Percentiles rank a stretch among this genome's conserved stretches.
These are phyloP conservation scores for Caenorhabditis tropicalis DNA, from an alignment of 1,140 invertebrate genomes.

Conservation along the genomic window DNA sequence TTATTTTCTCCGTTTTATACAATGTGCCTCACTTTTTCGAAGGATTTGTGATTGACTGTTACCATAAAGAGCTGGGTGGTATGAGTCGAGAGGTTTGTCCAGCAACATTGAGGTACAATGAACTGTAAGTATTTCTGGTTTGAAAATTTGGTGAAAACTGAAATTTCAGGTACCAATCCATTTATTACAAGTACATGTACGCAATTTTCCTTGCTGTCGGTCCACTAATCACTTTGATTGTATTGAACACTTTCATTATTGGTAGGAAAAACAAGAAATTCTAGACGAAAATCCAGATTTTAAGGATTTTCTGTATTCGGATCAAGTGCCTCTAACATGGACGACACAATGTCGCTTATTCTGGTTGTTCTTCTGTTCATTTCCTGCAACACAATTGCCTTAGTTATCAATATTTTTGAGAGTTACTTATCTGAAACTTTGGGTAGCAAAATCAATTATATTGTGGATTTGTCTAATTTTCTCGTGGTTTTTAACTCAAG, in stretches of 20 bases:
- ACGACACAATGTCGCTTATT: slow-evolving; percentile 69
- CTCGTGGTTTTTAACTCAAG: slow-evolving; percentile 71
- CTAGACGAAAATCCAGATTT: not conserved
- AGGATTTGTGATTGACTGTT: slow-evolving; percentile 67
- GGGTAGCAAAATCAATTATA: slow-evolving; percentile 66
- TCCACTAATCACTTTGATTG: slow-evolving; percentile 64
- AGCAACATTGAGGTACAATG: slow-evolving; percentile 60
- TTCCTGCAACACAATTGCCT: slow-evolving; percentile 66
- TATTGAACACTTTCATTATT: slow-evolving; percentile 68
- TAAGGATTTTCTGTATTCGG: slow-evolving; percentile 45
- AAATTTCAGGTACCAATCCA: slow-evolving; percentile 62
- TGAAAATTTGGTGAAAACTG: not conserved
- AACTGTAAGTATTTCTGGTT: slow-evolving; percentile 54
- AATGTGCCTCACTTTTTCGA: slow-evolving; percentile 71
- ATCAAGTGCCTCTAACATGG: slow-evolving; percentile 52
- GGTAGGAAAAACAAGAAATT: not conserved
- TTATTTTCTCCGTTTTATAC: slow-evolving; percentile 67
- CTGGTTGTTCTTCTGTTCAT: slow-evolving; percentile 71
- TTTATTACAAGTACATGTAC: slow-evolving; percentile 72
- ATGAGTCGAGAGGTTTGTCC: slow-evolving; percentile 68
- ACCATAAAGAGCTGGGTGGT: slow-evolving; percentile 66
- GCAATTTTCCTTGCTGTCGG: slow-evolving; percentile 69
- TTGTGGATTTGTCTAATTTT: slow-evolving; percentile 69
- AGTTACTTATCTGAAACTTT: slow-evolving; percentile 59
- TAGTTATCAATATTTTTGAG: slow-evolving; percentile 69